These are phyloP conservation scores for Muscicapa striata DNA, from an alignment of 2,797 vertebrate genomes.

Conservation along the genomic window DNA sequence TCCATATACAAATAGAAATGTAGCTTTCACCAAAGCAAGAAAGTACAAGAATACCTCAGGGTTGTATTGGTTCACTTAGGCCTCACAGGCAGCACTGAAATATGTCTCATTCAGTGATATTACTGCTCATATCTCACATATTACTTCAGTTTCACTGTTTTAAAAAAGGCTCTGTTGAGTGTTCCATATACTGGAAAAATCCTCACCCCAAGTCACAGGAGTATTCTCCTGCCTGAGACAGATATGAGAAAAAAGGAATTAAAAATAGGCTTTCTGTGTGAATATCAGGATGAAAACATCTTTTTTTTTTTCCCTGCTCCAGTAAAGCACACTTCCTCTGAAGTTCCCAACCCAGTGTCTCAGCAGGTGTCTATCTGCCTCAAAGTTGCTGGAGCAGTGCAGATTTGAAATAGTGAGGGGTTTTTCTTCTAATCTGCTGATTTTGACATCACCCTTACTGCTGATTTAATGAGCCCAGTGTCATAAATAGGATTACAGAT, in stretches of 20 bases:
- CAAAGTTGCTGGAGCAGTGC: background rate
- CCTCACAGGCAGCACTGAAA: background rate
- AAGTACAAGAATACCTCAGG: background rate
- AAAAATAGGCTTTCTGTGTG: background rate
- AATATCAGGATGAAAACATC: background rate
- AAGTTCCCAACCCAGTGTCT: background rate
- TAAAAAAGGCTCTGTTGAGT: background rate
- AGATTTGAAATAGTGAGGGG: background rate
- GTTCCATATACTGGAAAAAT: background rate
- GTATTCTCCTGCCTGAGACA: background rate
- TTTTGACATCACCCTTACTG: slow-evolving; percentile 36
- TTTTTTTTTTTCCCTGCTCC: background rate
- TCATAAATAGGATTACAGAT: slow-evolving; percentile 56
- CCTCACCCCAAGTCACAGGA: background rate
- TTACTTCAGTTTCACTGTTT: background rate
- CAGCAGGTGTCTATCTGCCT: slow-evolving; percentile 25
- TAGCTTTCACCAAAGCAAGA: background rate
- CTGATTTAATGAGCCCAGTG: slow-evolving; percentile 47
- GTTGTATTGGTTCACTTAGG: background rate
- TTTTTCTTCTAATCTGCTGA: slow-evolving; percentile 34
- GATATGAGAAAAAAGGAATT: background rate
- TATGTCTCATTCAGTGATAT: background rate
- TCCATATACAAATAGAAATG: background rate
- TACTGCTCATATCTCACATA: background rate
- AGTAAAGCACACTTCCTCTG: background rate